Base-by-base conservation (phyloP, 2,797 vertebrate species). In the Rhinophrynus dorsalis region DNA sequence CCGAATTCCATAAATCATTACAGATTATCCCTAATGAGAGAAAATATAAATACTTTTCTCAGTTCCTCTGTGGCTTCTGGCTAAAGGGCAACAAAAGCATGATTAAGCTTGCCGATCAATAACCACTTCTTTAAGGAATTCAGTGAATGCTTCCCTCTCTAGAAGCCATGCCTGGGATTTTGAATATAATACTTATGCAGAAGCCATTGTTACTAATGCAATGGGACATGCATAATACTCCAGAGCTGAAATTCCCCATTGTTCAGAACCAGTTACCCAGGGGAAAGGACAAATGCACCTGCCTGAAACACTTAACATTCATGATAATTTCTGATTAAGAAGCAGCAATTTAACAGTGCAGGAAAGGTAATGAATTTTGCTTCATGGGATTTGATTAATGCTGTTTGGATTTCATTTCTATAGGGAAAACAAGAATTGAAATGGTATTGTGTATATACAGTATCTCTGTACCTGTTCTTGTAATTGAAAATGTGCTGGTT, bases 61-160 rank as follows among this genome's bases (percentile, higher is more conserved):
- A 5, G 12, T 40, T 38, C 27, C 18, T 51, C 35, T 24, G 23
- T 38, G 15, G n/a, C 38, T 44, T 60, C 45, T 33, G 27, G 40
- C n/a, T 20, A 37, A 48, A 50, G 44, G 59, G 18, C 44, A 62
- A 62, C 27, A 62, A 20, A 33, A 50, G 44, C 13, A 23, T 47
- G 33, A 61, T 35, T 62, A 62, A 32, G 47, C 59, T 35, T 20
- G 9, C 32, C 13, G 44, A 50, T 62, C 18, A 47, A 62, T 60
- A 60, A 20, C 37, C 42, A 23, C 12, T 33, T 27, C 44, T 48
- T 42, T 10, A 10, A 24, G 7, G 29, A 27, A 61, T 47, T 61
- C 48, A 61, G 18, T 47, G 10, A n/a, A n/a, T n/a, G n/a, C n/a
- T n/a, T n/a, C n/a, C n/a, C n/a, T n/a, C n/a, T n/a, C n/a, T n/a